phyloP scores from a whole-genome alignment of 1,140 invertebrate species.

The Drosophila azteca region DNA sequence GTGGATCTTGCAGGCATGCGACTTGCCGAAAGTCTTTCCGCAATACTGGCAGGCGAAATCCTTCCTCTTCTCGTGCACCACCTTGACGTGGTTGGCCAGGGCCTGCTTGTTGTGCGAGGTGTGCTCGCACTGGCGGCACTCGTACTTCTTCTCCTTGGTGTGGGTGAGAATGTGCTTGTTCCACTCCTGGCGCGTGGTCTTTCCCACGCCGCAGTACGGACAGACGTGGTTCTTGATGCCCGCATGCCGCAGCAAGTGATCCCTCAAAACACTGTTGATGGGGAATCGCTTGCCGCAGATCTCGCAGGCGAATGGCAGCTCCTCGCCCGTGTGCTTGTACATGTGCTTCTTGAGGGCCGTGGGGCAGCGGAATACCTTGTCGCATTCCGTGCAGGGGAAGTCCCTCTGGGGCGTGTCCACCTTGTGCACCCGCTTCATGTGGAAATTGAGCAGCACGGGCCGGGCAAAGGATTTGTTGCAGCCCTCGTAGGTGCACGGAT shows the following conservation, averaged over 20 bases:
- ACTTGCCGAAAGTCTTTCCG: conserved; percentile 78
- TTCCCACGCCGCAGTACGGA: conserved; percentile 77
- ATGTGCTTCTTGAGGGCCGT: conserved; percentile 84
- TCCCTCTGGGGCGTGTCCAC: conserved; percentile 58
- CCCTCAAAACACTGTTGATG: conserved; percentile 71
- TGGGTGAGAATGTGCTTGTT: conserved; percentile 79
- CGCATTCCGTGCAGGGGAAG: conserved; percentile 74
- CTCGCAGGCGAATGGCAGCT: conserved; percentile 85
- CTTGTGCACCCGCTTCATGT: conserved; percentile 78
- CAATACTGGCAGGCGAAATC: conserved; percentile 80
- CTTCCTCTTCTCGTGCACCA: conserved; percentile 80
- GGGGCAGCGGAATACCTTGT: conserved; percentile 79
- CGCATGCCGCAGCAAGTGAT: conserved; percentile 77
- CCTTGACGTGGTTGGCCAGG: conserved; percentile 71
- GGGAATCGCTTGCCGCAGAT: conserved; percentile 84
- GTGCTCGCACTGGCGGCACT: conserved; percentile 76
- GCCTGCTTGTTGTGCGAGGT: conserved; percentile 77
- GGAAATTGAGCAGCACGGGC: conserved; percentile 69
- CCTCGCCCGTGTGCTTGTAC: conserved; percentile 85
- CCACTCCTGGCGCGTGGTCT: conserved; percentile 78
- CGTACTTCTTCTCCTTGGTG: conserved; percentile 77
- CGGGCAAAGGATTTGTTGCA: conserved; percentile 72
- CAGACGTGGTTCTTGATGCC: conserved; percentile 81
- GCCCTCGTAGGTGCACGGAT: conserved; percentile 70
- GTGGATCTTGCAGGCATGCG: conserved; percentile 78